Conservation (phyloP, 2,888 invertebrate genomes). For the Drosophila melanosoma region DNA sequence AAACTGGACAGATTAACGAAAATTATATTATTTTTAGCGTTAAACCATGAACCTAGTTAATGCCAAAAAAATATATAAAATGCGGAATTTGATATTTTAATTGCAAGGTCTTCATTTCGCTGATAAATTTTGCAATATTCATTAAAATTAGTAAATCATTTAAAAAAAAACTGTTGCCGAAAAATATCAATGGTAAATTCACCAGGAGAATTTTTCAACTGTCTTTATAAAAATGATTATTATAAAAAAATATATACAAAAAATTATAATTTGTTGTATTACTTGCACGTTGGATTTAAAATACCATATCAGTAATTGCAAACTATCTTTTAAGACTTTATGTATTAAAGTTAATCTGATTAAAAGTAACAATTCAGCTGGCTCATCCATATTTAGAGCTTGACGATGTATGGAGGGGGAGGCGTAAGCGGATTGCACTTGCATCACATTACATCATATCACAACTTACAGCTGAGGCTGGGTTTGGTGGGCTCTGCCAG, state of each 20-base stretch:
- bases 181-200: neutral
- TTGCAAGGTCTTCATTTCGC: no score
- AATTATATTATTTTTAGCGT: no score
- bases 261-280: neutral
- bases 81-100: no score
- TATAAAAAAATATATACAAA: neutral
- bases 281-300: neutral
- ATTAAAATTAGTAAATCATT: no score
- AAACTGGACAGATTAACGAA: neutral
- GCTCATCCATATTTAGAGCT: neutral
- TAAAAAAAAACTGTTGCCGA: neutral
- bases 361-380: neutral
- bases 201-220: neutral
- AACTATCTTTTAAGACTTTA: neutral
- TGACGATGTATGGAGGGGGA: neutral
- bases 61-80: no score
- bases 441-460: neutral
- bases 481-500: neutral
- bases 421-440: neutral
- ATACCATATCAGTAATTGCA: neutral
- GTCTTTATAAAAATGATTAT: neutral
- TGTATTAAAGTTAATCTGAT: neutral
- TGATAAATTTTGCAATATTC: no score
- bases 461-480: conserved; percentile 23
- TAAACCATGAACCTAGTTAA: no score